Percentiles rank a stretch among this genome's conserved stretches.
Conservation (phyloP, 2,888 invertebrate species). For the Taenaris catops region DNA sequence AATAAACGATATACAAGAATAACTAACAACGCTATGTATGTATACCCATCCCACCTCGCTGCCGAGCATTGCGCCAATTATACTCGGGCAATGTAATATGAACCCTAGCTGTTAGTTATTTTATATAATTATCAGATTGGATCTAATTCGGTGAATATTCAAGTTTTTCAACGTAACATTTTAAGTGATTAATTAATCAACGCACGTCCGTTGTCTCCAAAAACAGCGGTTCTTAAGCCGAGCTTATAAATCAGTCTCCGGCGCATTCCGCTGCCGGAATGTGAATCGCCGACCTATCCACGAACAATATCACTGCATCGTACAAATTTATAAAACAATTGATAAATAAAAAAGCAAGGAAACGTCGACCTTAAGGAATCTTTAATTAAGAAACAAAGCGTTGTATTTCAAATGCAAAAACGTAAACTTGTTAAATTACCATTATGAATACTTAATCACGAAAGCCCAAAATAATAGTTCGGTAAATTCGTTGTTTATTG, state of each 20-base stretch:
- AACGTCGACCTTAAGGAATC: conserved; percentile 4
- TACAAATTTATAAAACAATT: no score
- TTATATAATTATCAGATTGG: no score
- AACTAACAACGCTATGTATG: no score
- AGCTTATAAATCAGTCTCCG: conserved; percentile 22
- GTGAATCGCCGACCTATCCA: conserved; percentile 27
- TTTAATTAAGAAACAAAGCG: background rate
- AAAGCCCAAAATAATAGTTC: conserved; percentile 8
- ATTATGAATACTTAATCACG: conserved; percentile 11
- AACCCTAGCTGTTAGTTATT: no score
- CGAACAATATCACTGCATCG: conserved; percentile 16
- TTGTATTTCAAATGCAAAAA: background rate
- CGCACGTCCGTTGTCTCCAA: conserved; percentile 11
- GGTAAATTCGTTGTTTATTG: conserved; percentile 12
- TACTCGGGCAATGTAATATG: no score
- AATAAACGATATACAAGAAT: no score
- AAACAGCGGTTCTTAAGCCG: conserved; percentile 11
- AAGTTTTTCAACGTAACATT: no score
- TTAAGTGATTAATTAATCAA: conserved; percentile 17
- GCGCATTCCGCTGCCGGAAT: conserved; percentile 26
- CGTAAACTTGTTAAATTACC: conserved; percentile 6
- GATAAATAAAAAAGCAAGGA: no score
- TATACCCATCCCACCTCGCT: no score
- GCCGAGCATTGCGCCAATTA: no score
- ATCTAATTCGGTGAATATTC: no score